Evolutionary conservation across 2,113 vertebrate species (phyloP), one percentile per base, ranked within the genome.

Genomic region (Epinephelus cyanopodus): DNA sequence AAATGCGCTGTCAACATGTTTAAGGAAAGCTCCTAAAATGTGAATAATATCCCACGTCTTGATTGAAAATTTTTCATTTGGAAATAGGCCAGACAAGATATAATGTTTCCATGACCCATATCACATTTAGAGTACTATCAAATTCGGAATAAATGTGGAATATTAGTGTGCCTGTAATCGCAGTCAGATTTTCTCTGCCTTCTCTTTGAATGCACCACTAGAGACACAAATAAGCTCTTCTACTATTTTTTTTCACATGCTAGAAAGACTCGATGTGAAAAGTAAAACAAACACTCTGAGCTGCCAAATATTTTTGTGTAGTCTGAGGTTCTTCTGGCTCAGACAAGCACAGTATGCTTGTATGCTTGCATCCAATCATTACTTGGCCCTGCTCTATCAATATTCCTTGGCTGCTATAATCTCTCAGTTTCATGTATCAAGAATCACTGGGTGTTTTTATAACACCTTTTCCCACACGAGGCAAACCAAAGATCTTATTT

Each of bases 401-500:
- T 77, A 79, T 61, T 75, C 53, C 54, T 68, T 73, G 71, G 64
- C 50, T 67, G 42, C 70, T 67, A 2, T 62, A 60, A 75, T 48
- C 70, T 79, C 21, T 68, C 62, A 37, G 21, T 87, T 83, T 83
- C 8, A 76, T 54, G 13, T 53, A 66, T 15, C 14, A 39, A 77
- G 47, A 79, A 74, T 52, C 52, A 60, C 18, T 17, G 3, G 63
- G 50, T 65, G 72, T 74, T 77, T 83, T 39, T 70, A 6, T 45
- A 75, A 85, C 61, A 85, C 57, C 56, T 81, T 82, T 71, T 64
- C 64, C 45, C 56, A 75, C 73, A 71, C 11, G 33, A 29, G 63
- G 42, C 60, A 74, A 77, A 74, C 60, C 67, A 65, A 56, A 62
- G n/a, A 83, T 79, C 54, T 75, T 79, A 87, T 92, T 94, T 92